Conservation (phyloP, 2,888 invertebrate species). For the Epistrophe grossulariae region DNA sequence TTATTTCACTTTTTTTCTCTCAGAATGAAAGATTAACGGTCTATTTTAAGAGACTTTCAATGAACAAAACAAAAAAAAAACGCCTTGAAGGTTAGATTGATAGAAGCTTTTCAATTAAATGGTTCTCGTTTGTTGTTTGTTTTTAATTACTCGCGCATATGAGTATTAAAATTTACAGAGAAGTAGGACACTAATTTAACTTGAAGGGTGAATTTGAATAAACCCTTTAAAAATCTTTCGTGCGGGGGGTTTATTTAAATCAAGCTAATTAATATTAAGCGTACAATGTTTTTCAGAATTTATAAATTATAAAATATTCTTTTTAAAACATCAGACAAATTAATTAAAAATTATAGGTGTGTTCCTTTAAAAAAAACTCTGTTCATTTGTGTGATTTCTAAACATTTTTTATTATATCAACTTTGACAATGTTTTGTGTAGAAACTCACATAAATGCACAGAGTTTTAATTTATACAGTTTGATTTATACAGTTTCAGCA, state of each 20-base stretch:
- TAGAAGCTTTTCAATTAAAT: slow-evolving; percentile 36
- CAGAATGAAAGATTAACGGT: slow-evolving; percentile 31
- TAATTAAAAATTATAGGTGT: too few species aligned
- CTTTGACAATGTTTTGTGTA: too few species aligned
- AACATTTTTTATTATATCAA: too few species aligned
- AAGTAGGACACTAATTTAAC: not conserved
- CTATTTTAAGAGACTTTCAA: slow-evolving; percentile 24
- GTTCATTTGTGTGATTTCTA: too few species aligned
- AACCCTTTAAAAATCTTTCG: not conserved
- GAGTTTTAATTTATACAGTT: too few species aligned
- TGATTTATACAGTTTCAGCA: too few species aligned
- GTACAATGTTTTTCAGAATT: too few species aligned
- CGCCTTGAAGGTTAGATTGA: slow-evolving; percentile 32
- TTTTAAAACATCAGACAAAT: too few species aligned
- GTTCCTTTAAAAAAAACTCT: too few species aligned
- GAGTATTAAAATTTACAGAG: not conserved
- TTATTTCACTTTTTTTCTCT: not conserved
- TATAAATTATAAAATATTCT: too few species aligned
- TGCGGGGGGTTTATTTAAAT: not conserved
- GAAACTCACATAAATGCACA: too few species aligned
- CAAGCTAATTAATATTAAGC: too few species aligned
- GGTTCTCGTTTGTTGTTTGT: not conserved
- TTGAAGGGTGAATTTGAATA: not conserved
- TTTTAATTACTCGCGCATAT: slow-evolving; percentile 4
- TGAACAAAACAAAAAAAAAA: not conserved